Evolutionary conservation across 2,888 invertebrate genomes (phyloP).

Genomic region (Perizoma affinitatum): DNA sequence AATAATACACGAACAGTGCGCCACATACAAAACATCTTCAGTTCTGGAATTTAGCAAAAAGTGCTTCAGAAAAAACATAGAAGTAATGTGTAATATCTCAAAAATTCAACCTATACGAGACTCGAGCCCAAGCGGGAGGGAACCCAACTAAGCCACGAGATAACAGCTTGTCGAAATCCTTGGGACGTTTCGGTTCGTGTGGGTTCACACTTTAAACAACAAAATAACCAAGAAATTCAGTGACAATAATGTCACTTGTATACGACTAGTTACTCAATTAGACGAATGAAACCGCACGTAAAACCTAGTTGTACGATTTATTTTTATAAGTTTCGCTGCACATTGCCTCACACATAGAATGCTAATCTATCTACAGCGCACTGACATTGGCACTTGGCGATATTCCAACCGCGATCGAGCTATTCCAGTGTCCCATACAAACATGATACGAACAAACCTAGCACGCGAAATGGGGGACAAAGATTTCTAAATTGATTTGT

Average conservation of each 20-base stretch:
- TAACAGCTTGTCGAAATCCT: too few relatives aligned
- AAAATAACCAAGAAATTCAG: too few relatives aligned
- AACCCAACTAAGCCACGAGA: too few relatives aligned
- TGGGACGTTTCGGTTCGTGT: too few relatives aligned
- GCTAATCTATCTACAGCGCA: slow-evolving; percentile 32
- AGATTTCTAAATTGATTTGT: background rate
- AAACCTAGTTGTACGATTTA: slow-evolving; percentile 9
- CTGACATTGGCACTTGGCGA: slow-evolving; percentile 54
- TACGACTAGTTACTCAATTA: too few relatives aligned
- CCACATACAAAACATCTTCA: background rate
- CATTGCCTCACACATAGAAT: slow-evolving; percentile 21
- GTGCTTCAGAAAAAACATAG: too few relatives aligned
- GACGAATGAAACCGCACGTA: slow-evolving; percentile 6
- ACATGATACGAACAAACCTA: slow-evolving; percentile 24
- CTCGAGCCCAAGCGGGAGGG: too few relatives aligned
- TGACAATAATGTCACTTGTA: too few relatives aligned
- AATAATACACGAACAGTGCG: slow-evolving; percentile 13
- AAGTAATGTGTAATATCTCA: too few relatives aligned
- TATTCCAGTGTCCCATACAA: slow-evolving; percentile 47
- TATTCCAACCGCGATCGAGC: slow-evolving; percentile 47
- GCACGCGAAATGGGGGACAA: slow-evolving; percentile 30
- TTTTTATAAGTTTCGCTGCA: slow-evolving; percentile 24
- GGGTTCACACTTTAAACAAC: too few relatives aligned
- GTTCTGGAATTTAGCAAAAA: too few relatives aligned
- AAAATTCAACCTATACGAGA: too few relatives aligned